Evolutionary conservation across 1,140 invertebrate species (phyloP).

Genomic region (Brachionus sp.): DNA sequence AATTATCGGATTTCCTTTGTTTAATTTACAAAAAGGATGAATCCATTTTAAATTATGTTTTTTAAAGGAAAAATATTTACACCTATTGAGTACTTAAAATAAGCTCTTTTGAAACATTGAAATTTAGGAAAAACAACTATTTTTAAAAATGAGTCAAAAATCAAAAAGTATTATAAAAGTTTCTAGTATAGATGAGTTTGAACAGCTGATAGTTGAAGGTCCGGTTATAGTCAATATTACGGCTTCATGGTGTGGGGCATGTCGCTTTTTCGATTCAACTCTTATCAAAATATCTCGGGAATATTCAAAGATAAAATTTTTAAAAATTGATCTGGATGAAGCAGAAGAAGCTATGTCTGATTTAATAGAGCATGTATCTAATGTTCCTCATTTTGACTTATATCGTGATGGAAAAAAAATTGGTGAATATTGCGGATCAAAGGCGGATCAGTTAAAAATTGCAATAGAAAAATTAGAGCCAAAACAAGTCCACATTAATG

Average conservation of each 20-base stretch:
- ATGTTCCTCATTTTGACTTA: neutral
- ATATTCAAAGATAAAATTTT: conserved; percentile 34
- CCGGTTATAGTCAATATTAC: neutral
- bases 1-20: no score
- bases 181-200: neutral
- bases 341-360: neutral
- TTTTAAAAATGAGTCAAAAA: neutral
- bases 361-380: neutral
- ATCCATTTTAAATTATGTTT: no score
- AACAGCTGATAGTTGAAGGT: neutral
- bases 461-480: neutral
- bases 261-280: neutral
- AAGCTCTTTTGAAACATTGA: neutral
- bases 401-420: neutral
- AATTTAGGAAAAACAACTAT: neutral
- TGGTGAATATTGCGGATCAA: neutral
- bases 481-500: neutral
- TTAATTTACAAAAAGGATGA: no score
- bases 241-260: conserved; percentile 11
- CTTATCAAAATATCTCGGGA: neutral
- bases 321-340: conserved; percentile 34
- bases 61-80: neutral
- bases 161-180: neutral
- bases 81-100: neutral
- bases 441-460: neutral